Conservation (phyloP, 2,113 vertebrate genomes). For the Thomomys bottae region DNA sequence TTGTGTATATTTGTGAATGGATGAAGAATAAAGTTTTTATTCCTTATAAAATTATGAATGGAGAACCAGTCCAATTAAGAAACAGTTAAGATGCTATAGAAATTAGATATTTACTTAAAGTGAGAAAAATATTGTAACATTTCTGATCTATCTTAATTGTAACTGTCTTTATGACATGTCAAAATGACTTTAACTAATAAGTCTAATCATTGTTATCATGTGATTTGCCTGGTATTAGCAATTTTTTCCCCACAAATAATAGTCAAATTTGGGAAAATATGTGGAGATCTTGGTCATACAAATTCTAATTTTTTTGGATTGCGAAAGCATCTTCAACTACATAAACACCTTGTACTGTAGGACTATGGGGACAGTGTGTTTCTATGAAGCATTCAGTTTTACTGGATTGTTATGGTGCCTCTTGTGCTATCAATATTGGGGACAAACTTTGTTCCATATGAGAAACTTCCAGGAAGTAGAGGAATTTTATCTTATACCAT, state of each 20-base stretch:
- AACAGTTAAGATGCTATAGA: slow-evolving; percentile 1
- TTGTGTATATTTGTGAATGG: background rate
- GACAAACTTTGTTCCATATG: background rate
- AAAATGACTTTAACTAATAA: background rate
- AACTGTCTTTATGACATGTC: background rate
- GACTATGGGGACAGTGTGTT: background rate
- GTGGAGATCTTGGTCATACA: background rate
- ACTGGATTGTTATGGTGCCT: background rate
- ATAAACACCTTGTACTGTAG: background rate
- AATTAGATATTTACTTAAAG: slow-evolving; percentile 4
- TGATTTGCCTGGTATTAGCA: background rate
- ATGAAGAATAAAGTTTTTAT: slow-evolving; percentile 14
- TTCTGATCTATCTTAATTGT: background rate
- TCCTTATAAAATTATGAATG: background rate
- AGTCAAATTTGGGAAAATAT: background rate
- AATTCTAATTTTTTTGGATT: slow-evolving; percentile 25
- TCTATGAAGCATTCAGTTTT: background rate
- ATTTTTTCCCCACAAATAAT: slow-evolving; percentile 1
- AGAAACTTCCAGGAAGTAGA: slow-evolving; percentile 45
- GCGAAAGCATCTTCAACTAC: background rate
- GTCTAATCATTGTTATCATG: background rate
- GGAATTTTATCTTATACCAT: slow-evolving; percentile 52
- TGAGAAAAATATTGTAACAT: background rate
- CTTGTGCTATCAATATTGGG: background rate
- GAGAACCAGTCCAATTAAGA: background rate